Evolutionary conservation across 2,797 vertebrate genomes (phyloP).

Genomic region (Mormyrus hasselquistii): DNA sequence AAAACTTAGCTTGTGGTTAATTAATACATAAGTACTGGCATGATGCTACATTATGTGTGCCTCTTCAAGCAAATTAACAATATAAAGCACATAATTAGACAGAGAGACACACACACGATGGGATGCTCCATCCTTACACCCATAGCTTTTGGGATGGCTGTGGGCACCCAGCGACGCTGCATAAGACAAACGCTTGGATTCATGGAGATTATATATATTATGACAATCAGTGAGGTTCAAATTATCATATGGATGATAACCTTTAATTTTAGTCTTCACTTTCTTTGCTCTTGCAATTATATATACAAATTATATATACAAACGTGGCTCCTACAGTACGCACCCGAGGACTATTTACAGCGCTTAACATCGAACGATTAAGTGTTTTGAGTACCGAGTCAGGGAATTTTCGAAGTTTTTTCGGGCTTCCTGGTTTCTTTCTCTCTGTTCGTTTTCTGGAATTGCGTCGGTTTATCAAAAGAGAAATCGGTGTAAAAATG

Average conservation of each 20-base stretch:
- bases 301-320: not conserved
- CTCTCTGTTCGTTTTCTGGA: conserved; percentile 8
- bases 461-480: not conserved
- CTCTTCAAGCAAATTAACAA: not conserved
- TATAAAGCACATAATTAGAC: not conserved
- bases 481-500: not conserved
- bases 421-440: conserved; percentile 13
- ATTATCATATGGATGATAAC: not conserved
- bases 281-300: not conserved
- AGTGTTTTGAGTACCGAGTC: not conserved
- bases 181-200: not conserved
- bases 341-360: not conserved
- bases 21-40: not conserved
- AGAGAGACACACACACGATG: not conserved
- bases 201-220: not conserved
- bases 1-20: not conserved
- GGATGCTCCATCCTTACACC: not conserved
- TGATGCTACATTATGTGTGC: not conserved
- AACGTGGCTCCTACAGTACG: not conserved
- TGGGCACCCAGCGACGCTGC: not conserved
- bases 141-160: not conserved
- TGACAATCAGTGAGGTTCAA: not conserved
- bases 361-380: not conserved
- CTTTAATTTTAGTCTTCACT: not conserved
- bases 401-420: conserved; percentile 14